Evolutionary conservation across 2,113 vertebrate species (phyloP).

Genomic region (Daubentonia madagascariensis): DNA sequence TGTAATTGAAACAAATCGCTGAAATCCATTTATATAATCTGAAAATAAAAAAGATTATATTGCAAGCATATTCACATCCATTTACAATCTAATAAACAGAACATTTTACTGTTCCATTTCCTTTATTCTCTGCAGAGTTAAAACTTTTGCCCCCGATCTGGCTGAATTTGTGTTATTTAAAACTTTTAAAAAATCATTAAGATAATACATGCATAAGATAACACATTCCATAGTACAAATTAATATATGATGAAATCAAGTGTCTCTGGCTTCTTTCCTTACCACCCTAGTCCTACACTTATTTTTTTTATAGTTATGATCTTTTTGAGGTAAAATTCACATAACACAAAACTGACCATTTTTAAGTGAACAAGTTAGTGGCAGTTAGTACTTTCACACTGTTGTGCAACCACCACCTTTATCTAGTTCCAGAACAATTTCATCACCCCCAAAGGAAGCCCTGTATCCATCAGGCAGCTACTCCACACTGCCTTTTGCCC

Average conservation of each 20-base stretch:
- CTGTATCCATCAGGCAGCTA: background rate
- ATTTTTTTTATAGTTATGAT: background rate
- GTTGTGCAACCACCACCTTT: background rate
- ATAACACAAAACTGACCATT: background rate
- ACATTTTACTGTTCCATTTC: conserved; percentile 73
- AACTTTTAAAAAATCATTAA: background rate
- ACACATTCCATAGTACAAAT: background rate
- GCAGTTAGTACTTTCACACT: background rate
- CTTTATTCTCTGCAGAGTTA: conserved; percentile 72
- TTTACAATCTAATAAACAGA: conserved; percentile 49
- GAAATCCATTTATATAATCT: conserved; percentile 65
- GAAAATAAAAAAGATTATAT: conserved; percentile 60
- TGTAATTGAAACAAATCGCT: conserved; percentile 61
- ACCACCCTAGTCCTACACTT: background rate
- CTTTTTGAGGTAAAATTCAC: background rate
- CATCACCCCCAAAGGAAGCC: background rate
- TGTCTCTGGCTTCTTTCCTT: background rate
- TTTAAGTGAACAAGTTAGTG: background rate
- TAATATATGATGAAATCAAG: background rate
- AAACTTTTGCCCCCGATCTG: conserved; percentile 70
- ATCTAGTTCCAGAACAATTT: background rate
- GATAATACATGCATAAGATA: background rate
- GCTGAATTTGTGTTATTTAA: conserved; percentile 67
- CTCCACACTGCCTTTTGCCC: fast-evolving
- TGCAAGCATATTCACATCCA: background rate